These are phyloP conservation scores for Luidia sarsii DNA, from an alignment of 53 echinoderm and acorn worm genomes.

Conservation along the genomic window DNA sequence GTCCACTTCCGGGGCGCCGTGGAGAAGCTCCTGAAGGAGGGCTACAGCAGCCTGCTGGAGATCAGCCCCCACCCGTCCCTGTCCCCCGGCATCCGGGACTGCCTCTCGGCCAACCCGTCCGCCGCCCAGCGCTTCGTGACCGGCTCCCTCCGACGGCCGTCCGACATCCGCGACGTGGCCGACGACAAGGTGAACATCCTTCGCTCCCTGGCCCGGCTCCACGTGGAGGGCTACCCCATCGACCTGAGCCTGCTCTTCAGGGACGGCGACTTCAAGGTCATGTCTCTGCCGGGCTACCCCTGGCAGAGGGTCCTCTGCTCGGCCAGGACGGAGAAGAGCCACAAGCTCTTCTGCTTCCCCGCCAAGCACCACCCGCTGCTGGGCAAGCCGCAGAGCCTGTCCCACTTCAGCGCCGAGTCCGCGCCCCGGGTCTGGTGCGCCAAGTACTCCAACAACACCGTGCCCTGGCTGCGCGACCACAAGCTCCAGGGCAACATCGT, in stretches of 20 bases:
- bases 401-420: conserved; percentile 78
- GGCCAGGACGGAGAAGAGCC: conserved; percentile 66
- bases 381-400: conserved; percentile 78
- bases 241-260: conserved; percentile 81
- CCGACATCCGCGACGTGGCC: conserved; percentile 82
- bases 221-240: conserved; percentile 87
- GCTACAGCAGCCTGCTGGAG: conserved; percentile 90
- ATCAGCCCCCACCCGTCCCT: conserved; percentile 90
- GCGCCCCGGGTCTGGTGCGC: conserved; percentile 80
- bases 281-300: conserved; percentile 90
- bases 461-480: conserved; percentile 96
- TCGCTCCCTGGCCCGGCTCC: conserved; percentile 80
- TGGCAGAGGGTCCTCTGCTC: conserved; percentile 94
- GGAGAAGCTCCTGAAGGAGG: conserved; percentile 82
- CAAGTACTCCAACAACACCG: conserved; percentile 61
- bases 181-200: conserved; percentile 87
- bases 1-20: conserved; percentile 81
- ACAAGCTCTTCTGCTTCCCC: conserved; percentile 86
- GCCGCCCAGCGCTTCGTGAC: conserved; percentile 71
- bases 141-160: conserved; percentile 79
- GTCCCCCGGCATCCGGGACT: conserved; percentile 81
- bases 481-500: conserved; percentile 88
- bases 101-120: conserved; percentile 58
- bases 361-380: conserved; percentile 79
- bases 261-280: conserved; percentile 75